phyloP scores from a whole-genome alignment of 2,888 invertebrate species.

The Synergus japonicus region DNA sequence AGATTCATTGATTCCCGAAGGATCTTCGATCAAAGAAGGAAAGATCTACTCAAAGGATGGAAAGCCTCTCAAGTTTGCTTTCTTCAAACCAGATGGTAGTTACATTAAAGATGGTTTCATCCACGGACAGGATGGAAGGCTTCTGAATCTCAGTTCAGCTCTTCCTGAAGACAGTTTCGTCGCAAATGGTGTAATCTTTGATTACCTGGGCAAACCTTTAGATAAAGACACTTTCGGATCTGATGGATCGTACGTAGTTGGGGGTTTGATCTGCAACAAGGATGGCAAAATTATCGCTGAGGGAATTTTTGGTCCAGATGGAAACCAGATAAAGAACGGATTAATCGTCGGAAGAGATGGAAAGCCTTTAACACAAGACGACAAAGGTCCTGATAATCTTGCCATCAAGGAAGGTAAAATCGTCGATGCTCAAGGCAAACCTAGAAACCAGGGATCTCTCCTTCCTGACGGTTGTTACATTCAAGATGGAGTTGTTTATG shows the following conservation, averaged over 20 bases:
- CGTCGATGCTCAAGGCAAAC: conserved; percentile 66
- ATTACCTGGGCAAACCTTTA: conserved; percentile 64
- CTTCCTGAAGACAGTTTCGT: conserved; percentile 71
- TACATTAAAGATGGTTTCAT: conserved; percentile 71
- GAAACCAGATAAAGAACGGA: conserved; percentile 71
- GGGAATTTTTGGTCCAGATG: conserved; percentile 72
- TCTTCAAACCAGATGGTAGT: conserved; percentile 74
- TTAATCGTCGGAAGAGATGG: conserved; percentile 71
- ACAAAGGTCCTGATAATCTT: conserved; percentile 70
- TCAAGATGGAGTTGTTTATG: conserved; percentile 69
- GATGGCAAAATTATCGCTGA: conserved; percentile 68
- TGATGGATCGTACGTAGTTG: conserved; percentile 71
- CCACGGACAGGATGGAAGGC: conserved; percentile 70
- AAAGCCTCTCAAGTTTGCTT: conserved; percentile 68
- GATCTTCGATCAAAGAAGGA: conserved; percentile 70
- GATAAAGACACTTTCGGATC: conserved; percentile 70
- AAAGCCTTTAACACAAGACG: conserved; percentile 70
- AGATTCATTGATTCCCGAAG: conserved; percentile 72
- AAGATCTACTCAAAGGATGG: conserved; percentile 69
- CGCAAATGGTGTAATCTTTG: conserved; percentile 71
- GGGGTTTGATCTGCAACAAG: conserved; percentile 68
- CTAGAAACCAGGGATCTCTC: conserved; percentile 68
- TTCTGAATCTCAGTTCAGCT: conserved; percentile 65
- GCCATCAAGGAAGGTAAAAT: conserved; percentile 72
- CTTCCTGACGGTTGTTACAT: conserved; percentile 73